Evolutionary conservation across 2,113 vertebrate species (phyloP).

Genomic region (Mobula hypostoma): DNA sequence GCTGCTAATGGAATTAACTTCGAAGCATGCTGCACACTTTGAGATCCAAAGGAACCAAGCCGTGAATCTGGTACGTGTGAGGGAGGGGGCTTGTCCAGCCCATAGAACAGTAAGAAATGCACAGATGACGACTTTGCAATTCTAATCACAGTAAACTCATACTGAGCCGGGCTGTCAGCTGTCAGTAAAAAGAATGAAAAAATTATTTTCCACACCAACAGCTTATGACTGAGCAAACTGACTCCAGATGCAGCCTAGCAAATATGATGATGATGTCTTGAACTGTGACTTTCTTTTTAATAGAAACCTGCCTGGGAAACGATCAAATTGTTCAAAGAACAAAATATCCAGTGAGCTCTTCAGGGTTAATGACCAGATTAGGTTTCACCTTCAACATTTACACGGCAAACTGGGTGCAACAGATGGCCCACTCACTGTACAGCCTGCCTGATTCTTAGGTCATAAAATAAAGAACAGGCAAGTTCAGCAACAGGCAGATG

Average conservation of each 20-base stretch:
- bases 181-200: not conserved
- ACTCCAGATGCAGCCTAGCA: not conserved
- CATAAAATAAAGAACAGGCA: not conserved
- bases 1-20: not conserved
- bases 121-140: not conserved
- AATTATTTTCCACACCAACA: not conserved
- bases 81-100: not conserved
- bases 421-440: not conserved
- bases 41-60: not conserved
- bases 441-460: not conserved
- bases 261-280: slow-evolving; percentile 7
- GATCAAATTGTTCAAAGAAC: not conserved
- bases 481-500: not conserved
- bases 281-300: not conserved
- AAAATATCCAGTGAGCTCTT: not conserved
- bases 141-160: not conserved
- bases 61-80: not conserved
- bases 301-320: not conserved
- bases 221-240: slow-evolving; percentile 20
- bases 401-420: not conserved
- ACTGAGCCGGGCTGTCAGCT: slow-evolving; percentile 6
- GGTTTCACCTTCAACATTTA: not conserved
- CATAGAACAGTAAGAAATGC: not conserved
- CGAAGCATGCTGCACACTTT: not conserved
- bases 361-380: not conserved